Percentiles rank a stretch among this genome's conserved stretches.
These are phyloP conservation scores for Sprattus sprattus DNA, from an alignment of 2,113 vertebrate species.

Conservation along the genomic window DNA sequence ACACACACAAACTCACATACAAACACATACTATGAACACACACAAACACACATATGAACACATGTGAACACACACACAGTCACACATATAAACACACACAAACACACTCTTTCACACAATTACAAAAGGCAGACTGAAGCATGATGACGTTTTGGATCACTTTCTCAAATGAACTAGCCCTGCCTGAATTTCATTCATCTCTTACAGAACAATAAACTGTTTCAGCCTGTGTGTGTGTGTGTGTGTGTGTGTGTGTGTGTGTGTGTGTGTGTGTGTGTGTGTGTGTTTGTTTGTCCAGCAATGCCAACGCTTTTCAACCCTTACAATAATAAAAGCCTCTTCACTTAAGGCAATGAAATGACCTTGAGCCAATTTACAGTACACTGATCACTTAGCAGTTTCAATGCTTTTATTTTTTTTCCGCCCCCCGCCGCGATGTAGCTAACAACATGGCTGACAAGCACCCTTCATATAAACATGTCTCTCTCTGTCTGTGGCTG, in stretches of 20 bases:
- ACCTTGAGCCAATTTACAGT: not conserved
- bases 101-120: too few relatives aligned
- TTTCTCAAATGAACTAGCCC: too few relatives aligned
- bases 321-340: not conserved
- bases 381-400: not conserved
- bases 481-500: not conserved
- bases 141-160: too few relatives aligned
- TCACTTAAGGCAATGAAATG: not conserved
- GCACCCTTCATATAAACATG: not conserved
- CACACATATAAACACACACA: too few relatives aligned
- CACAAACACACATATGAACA: too few relatives aligned
- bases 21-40: too few relatives aligned
- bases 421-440: not conserved
- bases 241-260: not conserved
- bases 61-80: too few relatives aligned
- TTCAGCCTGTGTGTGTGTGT: not conserved
- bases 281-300: not conserved
- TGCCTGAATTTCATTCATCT: too few relatives aligned
- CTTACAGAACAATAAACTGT: too few relatives aligned
- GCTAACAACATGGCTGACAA: not conserved
- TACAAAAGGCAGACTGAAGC: too few relatives aligned
- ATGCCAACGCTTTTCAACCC: not conserved
- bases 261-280: not conserved
- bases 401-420: too few relatives aligned
- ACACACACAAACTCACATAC: too few relatives aligned